Evolutionary conservation across 1,140 invertebrate genomes (phyloP).

Genomic region (Lepidurus arcticus): DNA sequence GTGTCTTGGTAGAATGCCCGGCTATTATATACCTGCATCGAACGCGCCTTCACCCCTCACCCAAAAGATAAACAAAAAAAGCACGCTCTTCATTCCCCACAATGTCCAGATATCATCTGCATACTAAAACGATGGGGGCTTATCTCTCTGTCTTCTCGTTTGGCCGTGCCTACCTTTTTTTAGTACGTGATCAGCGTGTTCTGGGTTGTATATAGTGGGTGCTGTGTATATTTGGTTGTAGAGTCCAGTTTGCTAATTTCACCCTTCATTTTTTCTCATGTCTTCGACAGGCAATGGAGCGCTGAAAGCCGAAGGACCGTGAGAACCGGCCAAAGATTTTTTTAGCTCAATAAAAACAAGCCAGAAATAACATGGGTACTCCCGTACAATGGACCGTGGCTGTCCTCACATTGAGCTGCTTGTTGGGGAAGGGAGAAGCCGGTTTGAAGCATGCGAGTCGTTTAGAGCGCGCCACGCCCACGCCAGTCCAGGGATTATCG

Average conservation of each 20-base stretch:
- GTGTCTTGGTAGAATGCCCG: not conserved
- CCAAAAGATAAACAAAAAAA: not conserved
- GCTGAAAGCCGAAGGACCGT: not conserved
- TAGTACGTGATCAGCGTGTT: no score
- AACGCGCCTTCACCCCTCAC: not conserved
- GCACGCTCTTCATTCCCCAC: not conserved
- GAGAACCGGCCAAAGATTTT: not conserved
- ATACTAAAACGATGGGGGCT: not conserved
- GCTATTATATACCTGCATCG: conserved; percentile 10
- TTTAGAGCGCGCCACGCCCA: conserved; percentile 18
- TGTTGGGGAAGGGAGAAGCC: not conserved
- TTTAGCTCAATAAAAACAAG: not conserved
- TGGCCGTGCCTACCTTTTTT: no score
- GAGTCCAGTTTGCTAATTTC: not conserved
- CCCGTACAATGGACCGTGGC: not conserved
- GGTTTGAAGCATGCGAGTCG: not conserved
- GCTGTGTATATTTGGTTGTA: no score
- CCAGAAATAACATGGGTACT: not conserved
- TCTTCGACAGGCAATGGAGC: not conserved
- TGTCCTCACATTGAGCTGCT: not conserved
- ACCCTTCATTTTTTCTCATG: not conserved
- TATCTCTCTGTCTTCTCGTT: no score
- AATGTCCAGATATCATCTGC: conserved; percentile 14
- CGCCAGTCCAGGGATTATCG: conserved; percentile 28
- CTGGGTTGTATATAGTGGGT: no score